Percentiles rank a stretch among this genome's conserved stretches.
Conservation (phyloP, 2,797 vertebrate species). For the Gallinago solitaria region DNA sequence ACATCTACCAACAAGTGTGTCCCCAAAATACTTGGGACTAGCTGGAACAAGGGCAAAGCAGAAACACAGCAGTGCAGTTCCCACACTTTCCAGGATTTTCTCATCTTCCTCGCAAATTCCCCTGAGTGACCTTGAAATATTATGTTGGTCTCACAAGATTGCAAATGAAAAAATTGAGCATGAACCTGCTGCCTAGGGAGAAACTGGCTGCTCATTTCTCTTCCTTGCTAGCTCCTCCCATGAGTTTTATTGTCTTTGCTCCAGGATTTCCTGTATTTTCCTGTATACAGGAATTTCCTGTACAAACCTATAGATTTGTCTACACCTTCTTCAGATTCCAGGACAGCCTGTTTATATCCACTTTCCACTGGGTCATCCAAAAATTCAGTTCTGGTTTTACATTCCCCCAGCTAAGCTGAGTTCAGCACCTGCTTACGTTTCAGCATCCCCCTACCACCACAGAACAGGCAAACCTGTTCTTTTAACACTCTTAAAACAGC, state of each 20-base stretch:
- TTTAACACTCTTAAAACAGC: too few relatives aligned
- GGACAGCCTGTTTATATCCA: not conserved
- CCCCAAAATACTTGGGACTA: not conserved
- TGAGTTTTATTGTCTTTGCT: not conserved
- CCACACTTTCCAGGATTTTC: not conserved
- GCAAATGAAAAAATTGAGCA: not conserved
- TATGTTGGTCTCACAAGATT: not conserved
- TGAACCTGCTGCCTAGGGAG: not conserved
- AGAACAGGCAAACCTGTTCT: not conserved
- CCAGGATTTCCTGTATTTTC: not conserved
- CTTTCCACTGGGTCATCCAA: not conserved
- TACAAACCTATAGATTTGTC: not conserved
- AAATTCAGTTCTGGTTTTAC: not conserved
- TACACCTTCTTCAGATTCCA: not conserved
- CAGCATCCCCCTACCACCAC: not conserved
- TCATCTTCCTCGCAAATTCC: not conserved
- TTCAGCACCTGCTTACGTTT: not conserved
- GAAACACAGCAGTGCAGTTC: not conserved
- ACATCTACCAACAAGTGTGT: not conserved
- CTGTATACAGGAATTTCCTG: conserved; percentile 40
- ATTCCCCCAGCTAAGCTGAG: not conserved
- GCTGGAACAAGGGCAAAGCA: not conserved
- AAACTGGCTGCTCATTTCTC: not conserved
- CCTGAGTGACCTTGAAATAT: not conserved
- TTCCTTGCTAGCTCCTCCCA: not conserved